Percentiles rank a stretch among this genome's conserved stretches.
Conservation (phyloP, 2,888 invertebrate genomes). For the Mesodorylaimus sp. region DNA sequence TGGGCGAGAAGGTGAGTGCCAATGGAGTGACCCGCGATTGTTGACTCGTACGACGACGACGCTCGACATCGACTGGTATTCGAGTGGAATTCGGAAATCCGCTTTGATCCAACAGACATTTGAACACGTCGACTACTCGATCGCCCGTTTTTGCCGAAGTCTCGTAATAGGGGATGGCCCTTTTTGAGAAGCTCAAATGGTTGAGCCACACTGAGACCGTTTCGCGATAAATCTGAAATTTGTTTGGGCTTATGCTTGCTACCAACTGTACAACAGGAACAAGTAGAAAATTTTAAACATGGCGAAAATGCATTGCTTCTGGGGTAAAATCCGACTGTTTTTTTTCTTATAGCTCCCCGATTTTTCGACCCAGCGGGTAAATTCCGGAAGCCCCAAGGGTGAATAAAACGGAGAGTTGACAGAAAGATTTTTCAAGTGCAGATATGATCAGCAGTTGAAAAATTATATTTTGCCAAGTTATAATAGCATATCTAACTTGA, state of each 20-base stretch:
- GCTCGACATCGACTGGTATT: not conserved
- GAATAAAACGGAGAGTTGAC: too few species aligned
- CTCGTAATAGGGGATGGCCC: constrained; percentile 26
- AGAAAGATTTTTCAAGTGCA: too few species aligned
- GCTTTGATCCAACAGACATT: constrained; percentile 55
- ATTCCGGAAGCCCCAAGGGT: too few species aligned
- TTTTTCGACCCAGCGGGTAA: too few species aligned
- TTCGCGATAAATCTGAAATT: constrained; percentile 21
- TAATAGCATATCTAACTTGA: too few species aligned
- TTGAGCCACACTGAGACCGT: constrained; percentile 27
- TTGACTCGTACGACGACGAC: not conserved
- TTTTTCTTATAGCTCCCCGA: too few species aligned
- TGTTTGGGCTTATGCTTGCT: constrained; percentile 47
- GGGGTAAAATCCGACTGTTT: too few species aligned
- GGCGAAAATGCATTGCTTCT: too few species aligned
- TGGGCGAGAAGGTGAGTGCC: not conserved
- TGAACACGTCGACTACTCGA: constrained; percentile 59
- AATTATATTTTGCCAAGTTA: too few species aligned
- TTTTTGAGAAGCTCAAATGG: constrained; percentile 14
- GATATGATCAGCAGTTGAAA: too few species aligned
- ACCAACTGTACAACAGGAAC: too few species aligned
- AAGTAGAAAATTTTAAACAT: too few species aligned
- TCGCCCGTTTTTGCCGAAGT: constrained; percentile 41
- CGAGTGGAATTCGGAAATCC: constrained; percentile 39
- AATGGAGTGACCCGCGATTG: not conserved